Conservation (phyloP, 2,888 invertebrate genomes). For the Drepana falcataria region DNA sequence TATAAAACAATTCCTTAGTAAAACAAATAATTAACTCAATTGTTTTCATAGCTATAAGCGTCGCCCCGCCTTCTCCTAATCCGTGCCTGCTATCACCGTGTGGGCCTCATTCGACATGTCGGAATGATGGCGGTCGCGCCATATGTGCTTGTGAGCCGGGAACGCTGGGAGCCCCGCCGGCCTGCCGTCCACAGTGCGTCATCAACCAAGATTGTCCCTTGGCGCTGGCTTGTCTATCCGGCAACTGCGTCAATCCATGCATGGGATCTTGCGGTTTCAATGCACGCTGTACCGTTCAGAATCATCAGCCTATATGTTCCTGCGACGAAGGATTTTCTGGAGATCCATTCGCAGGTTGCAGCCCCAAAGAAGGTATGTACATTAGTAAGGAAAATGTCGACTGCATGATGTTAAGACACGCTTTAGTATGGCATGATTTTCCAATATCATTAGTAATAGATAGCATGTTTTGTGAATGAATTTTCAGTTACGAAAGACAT, state of each 20-base stretch:
- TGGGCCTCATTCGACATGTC: slow-evolving; percentile 82
- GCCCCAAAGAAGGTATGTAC: slow-evolving; percentile 76
- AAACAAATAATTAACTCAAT: neutral
- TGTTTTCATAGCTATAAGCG: slow-evolving; percentile 32
- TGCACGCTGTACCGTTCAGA: slow-evolving; percentile 84
- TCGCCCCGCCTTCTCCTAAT: slow-evolving; percentile 56
- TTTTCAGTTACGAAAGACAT: slow-evolving; percentile 77
- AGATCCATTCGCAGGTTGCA: slow-evolving; percentile 88
- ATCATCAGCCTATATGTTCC: slow-evolving; percentile 86
- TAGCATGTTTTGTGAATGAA: slow-evolving; percentile 26
- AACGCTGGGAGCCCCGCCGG: slow-evolving; percentile 88
- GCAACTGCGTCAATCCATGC: slow-evolving; percentile 87
- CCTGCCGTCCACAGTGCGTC: slow-evolving; percentile 87
- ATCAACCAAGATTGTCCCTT: slow-evolving; percentile 89
- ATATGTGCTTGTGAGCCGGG: slow-evolving; percentile 86
- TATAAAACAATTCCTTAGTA: neutral
- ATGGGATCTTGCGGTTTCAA: slow-evolving; percentile 87
- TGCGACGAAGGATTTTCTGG: slow-evolving; percentile 87
- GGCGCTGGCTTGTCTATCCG: slow-evolving; percentile 83
- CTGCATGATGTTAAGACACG: slow-evolving; percentile 1
- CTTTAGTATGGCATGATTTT: slow-evolving; percentile 12
- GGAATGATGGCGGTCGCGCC: slow-evolving; percentile 80
- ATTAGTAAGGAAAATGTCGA: neutral
- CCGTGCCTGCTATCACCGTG: slow-evolving; percentile 85
- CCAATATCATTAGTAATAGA: slow-evolving; percentile 10